Evolutionary conservation across 2,113 vertebrate species (phyloP), one percentile per base, ranked within the genome.

Genomic region (Mormyrus iriodes): DNA sequence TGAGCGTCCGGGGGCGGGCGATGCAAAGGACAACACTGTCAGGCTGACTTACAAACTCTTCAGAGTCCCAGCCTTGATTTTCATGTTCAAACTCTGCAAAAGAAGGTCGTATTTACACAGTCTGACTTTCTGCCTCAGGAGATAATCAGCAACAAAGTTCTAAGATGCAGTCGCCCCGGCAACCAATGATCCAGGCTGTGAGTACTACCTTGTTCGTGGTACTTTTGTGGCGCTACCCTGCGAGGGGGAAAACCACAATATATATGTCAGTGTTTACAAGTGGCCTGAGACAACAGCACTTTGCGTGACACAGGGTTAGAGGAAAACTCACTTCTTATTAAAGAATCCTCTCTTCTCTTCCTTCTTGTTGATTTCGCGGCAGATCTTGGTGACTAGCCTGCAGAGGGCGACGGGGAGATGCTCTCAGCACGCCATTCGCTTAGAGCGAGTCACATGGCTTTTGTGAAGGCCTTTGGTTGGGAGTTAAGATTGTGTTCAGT

Each of bases 371-470:
- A 99, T 98, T 52, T 98, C 97, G 90, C 93, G 94, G 91, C 96
- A 97, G 93, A 98, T 91, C 92, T 97, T 98, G 35, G 95, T 97
- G 91, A 99, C 92, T 82, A 98, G 93, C 90, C 98, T 99, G 85
- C 27, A 89, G 91, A 91, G 90, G 31, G 24, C n/a, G 46, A n/a
- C 19, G 17, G 87, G 46, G 49, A 76, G 39, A 83, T 42, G n/a
- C 51, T 55, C 6, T 55, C 6, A 27, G 48, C 35, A 2, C 5
- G 7, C 9, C 10, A 12, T 65, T 65, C n/a, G 5, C 55, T 58
- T 42, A 19, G 12, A 35, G 76, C 27, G 8, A 31, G n/a, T 84
- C 88, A 65, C 87, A 55, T 69, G 58, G 83, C 49, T 10, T 19
- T 49, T 83, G 48, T 79, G 3, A 27, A 52, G 44, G 53, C 87